Evolutionary conservation across 2,113 vertebrate genomes (phyloP), one percentile per base, ranked within the genome.

Genomic region (Phyllopteryx taeniolatus): DNA sequence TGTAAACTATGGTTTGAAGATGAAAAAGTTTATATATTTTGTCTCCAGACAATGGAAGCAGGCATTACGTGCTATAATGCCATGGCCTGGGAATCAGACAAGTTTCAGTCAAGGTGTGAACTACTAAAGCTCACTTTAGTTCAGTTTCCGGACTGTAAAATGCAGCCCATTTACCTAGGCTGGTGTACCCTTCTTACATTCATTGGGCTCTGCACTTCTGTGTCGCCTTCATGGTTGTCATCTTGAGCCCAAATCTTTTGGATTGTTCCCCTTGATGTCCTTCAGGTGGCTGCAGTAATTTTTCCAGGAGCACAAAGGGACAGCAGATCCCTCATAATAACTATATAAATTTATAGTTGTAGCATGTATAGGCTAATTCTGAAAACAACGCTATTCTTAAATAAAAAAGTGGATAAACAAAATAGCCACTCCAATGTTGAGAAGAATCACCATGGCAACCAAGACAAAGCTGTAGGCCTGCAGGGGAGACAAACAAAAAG

Each of bases 321-420:
- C 77, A 71, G 86, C 79, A 68, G 71, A 69, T 72, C 80, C 10
- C 12, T 70, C 5, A 47, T 80, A 85, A 86, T 85, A 89, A 80
- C 86, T 77, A 39, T 73, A 81, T 78, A 76, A 79, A 85, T 84
- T 70, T 81, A 79, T 83, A 86, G 71, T 84, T 70, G 83, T 80
- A 86, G 79, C 76, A 83, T 85, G 89, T 86, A 80, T 85, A 85
- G 86, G 79, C 81, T 67, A 80, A 90, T 85, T 82, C 83, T 77
- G 79, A 85, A 86, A 86, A 85, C 83, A 76, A 78, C 75, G 82
- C 81, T 72, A 88, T 81, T 84, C 81, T 98, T 93, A 99, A 96
- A 98, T 98, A 97, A 99, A 99, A 95, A 99, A 99, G 94, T 98
- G 97, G 91, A 99, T 98, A 94, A 99, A 98, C 94, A 99, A 95